Conservation (phyloP, 2,797 vertebrate species). For the Sebastes dallii region DNA sequence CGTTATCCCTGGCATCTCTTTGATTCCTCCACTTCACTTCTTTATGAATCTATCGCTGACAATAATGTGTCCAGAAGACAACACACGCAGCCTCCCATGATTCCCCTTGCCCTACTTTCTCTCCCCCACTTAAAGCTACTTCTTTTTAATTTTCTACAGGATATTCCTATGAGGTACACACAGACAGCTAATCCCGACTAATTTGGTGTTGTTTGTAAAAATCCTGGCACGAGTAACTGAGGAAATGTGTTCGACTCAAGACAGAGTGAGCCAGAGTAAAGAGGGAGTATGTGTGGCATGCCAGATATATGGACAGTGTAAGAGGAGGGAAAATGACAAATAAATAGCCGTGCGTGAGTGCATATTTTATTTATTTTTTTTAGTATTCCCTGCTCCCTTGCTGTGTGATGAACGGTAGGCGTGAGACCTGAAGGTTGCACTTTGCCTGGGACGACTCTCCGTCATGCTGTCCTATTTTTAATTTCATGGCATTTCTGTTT, state of each 20-base stretch:
- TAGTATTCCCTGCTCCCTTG: conserved; percentile 51
- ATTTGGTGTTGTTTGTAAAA: conserved; percentile 64
- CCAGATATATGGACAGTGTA: conserved; percentile 65
- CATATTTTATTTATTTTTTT: conserved; percentile 60
- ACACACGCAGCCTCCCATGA: conserved; percentile 14
- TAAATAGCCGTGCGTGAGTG: conserved; percentile 65
- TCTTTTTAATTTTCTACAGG: conserved; percentile 66
- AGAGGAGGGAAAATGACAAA: conserved; percentile 67
- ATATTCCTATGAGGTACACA: conserved; percentile 71
- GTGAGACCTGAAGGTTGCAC: conserved; percentile 76
- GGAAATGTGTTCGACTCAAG: conserved; percentile 62
- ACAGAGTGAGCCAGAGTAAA: conserved; percentile 56
- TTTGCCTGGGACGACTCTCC: conserved; percentile 76
- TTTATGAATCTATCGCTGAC: conserved; percentile 57
- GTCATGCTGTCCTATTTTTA: conserved; percentile 86
- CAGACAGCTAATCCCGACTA: conserved; percentile 67
- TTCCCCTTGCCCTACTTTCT: conserved; percentile 65
- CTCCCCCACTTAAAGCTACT: conserved; percentile 51
- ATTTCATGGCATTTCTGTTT: conserved; percentile 85
- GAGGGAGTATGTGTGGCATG: conserved; percentile 49
- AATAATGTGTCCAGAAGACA: conserved; percentile 64
- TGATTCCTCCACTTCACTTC: conserved; percentile 70
- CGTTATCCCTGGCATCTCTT: conserved; percentile 74
- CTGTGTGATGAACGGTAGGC: conserved; percentile 73
- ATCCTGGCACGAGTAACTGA: conserved; percentile 63